A percentile compares a stretch with the other conserved stretches of the same genome.
Evolutionary conservation across 2,113 vertebrate species (phyloP).

Genomic region (Lontra canadensis): DNA sequence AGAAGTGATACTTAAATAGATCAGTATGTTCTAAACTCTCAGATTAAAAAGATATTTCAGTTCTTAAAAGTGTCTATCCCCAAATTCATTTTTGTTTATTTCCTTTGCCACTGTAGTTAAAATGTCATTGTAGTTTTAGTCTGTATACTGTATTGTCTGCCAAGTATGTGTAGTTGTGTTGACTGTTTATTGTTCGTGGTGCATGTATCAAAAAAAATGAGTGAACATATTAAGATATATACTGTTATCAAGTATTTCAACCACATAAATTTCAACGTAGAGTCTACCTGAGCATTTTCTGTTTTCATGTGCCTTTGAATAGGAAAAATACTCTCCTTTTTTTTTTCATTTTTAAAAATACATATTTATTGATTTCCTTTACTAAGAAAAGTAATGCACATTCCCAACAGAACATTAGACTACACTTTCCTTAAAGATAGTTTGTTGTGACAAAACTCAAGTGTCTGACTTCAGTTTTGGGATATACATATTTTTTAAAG

Average conservation of each 20-base stretch:
- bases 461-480: not conserved
- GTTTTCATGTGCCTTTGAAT: not conserved
- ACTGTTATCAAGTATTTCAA: not conserved
- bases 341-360: not conserved
- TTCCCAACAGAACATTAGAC: not conserved
- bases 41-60: not conserved
- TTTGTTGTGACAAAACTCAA: not conserved
- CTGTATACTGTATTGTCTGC: not conserved
- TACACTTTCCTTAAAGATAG: not conserved
- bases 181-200: not conserved
- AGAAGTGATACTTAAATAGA: not conserved
- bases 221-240: conserved; percentile 1
- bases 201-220: not conserved
- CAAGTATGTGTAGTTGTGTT: not conserved
- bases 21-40: not conserved
- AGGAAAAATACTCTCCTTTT: not conserved
- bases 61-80: not conserved
- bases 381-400: not conserved
- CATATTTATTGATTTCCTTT: not conserved
- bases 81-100: not conserved
- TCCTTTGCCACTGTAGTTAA: not conserved
- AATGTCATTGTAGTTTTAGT: not conserved
- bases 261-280: not conserved
- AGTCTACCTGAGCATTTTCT: not conserved
- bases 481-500: conserved; percentile 22